phyloP scores from a whole-genome alignment of 2,888 invertebrate species.

The Poecilus cupreus region DNA sequence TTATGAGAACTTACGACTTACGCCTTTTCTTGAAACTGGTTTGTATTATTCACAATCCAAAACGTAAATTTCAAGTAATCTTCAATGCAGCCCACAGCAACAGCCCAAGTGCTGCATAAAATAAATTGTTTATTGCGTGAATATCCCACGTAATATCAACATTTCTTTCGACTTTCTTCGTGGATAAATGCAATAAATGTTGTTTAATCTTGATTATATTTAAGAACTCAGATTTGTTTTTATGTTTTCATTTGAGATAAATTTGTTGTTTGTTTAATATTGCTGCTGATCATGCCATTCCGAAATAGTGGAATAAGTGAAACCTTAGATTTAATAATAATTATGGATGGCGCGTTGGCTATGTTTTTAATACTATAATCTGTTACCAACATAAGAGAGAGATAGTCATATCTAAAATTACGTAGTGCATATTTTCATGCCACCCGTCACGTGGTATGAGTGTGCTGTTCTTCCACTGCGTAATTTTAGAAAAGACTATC shows the following conservation, averaged over 20 bases:
- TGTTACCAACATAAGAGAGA: too few species aligned
- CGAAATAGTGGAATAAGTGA: neutral
- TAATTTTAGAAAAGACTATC: too few species aligned
- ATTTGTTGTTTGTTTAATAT: neutral
- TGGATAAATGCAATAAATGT: slow-evolving; percentile 17
- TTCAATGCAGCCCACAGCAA: slow-evolving; percentile 20
- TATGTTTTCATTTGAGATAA: neutral
- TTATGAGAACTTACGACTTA: slow-evolving; percentile 41
- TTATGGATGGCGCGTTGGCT: too few species aligned
- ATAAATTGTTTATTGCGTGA: neutral
- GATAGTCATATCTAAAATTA: too few species aligned
- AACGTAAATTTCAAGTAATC: slow-evolving; percentile 33
- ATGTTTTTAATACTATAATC: too few species aligned
- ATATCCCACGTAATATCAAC: neutral
- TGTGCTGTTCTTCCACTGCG: too few species aligned
- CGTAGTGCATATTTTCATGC: too few species aligned
- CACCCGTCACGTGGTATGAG: too few species aligned
- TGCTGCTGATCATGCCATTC: slow-evolving; percentile 12
- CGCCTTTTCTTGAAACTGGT: slow-evolving; percentile 28
- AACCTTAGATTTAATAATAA: too few species aligned
- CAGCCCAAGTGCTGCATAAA: neutral
- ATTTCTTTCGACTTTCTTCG: slow-evolving; percentile 8
- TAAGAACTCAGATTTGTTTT: slow-evolving; percentile 6
- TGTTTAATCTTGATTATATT: slow-evolving; percentile 15
- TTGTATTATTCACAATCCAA: slow-evolving; percentile 25